phyloP scores from a whole-genome alignment of 1,140 invertebrate species.

The Dysdera silvatica region DNA sequence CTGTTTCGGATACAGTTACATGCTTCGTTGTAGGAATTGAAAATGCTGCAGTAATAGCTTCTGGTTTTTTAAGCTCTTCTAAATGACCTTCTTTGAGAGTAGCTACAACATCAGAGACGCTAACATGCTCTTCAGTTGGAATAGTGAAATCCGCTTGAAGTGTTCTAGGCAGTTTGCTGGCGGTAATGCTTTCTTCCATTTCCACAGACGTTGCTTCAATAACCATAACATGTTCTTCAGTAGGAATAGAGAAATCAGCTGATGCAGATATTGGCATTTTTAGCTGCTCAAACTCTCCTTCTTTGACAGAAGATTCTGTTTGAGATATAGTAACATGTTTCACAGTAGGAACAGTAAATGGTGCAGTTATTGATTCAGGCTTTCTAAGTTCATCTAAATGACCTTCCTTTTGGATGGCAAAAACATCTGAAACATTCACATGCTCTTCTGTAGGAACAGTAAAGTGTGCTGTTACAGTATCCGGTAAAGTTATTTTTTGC shows the following conservation, averaged over 20 bases:
- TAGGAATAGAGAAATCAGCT: not conserved
- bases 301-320: conserved; percentile 21
- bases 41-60: not conserved
- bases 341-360: conserved; percentile 12
- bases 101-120: conserved; percentile 7
- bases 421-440: conserved; percentile 1
- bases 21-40: not conserved
- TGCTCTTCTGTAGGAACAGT: conserved; percentile 22
- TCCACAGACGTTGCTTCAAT: not conserved
- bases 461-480: not conserved
- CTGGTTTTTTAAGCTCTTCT: conserved; percentile 6
- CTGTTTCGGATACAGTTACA: conserved; percentile 21
- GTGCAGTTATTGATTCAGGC: not conserved
- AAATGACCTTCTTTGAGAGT: conserved; percentile 12
- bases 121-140: conserved; percentile 18
- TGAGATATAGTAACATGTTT: conserved; percentile 11
- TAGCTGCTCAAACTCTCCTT: conserved; percentile 6
- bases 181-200: conserved; percentile 12
- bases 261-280: not conserved
- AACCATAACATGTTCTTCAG: conserved; percentile 8
- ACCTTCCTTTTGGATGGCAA: not conserved
- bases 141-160: conserved; percentile 1
- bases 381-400: not conserved
- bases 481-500: not conserved
- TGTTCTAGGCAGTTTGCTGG: conserved; percentile 8